These are phyloP conservation scores for Aspiorhynchus laticeps DNA, from an alignment of 2,113 vertebrate species.

Conservation along the genomic window DNA sequence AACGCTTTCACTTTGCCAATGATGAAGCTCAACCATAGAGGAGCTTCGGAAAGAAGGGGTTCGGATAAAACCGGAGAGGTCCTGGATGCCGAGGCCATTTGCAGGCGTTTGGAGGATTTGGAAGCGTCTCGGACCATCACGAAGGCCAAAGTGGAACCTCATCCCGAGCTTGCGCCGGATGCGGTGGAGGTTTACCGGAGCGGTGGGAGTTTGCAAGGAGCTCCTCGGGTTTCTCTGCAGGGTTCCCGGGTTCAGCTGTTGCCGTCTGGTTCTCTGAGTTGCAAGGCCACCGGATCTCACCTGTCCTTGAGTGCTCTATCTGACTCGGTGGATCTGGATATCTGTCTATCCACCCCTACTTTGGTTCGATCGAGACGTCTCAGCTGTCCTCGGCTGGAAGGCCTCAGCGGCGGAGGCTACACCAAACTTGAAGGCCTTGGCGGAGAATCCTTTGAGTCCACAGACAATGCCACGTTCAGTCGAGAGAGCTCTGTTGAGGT, in stretches of 20 bases:
- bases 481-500: slow-evolving; percentile 67
- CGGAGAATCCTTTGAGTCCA: slow-evolving; percentile 80
- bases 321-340: slow-evolving; percentile 64
- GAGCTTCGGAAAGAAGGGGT: slow-evolving; percentile 54
- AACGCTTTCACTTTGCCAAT: slow-evolving; percentile 81
- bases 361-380: slow-evolving; percentile 68
- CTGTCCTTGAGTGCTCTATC: slow-evolving; percentile 66
- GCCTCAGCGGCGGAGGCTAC: slow-evolving; percentile 81
- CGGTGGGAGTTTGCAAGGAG: slow-evolving; percentile 77
- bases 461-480: slow-evolving; percentile 65
- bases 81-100: slow-evolving; percentile 60
- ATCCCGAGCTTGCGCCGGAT: slow-evolving; percentile 49
- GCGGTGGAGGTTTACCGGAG: slow-evolving; percentile 73
- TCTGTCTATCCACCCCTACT: slow-evolving; percentile 54
- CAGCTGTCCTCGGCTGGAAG: slow-evolving; percentile 76
- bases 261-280: slow-evolving; percentile 57
- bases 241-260: slow-evolving; percentile 65
- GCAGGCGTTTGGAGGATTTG: slow-evolving; percentile 44
- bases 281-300: slow-evolving; percentile 62
- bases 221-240: slow-evolving; percentile 62
- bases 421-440: slow-evolving; percentile 75
- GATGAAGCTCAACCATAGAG: slow-evolving; percentile 69
- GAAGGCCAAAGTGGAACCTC: slow-evolving; percentile 58
- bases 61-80: slow-evolving; percentile 59
- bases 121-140: slow-evolving; percentile 41